A percentile compares a stretch with the other conserved stretches of the same genome.
These are phyloP conservation scores for Diploscapter pachys DNA, from an alignment of 1,140 invertebrate genomes.

Conservation along the genomic window DNA sequence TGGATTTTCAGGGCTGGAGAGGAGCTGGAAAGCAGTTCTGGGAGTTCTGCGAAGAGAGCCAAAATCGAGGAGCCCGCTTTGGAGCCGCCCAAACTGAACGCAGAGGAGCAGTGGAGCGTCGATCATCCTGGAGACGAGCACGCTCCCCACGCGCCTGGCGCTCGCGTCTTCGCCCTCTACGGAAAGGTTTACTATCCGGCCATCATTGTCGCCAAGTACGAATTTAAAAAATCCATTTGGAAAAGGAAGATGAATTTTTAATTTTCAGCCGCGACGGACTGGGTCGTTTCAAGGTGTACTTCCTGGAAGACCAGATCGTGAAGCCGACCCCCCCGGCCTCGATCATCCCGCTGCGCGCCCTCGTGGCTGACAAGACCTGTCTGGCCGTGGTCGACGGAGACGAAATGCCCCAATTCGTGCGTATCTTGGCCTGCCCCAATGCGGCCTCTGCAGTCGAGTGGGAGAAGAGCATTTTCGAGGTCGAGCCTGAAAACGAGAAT, in stretches of 20 bases:
- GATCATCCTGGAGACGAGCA: conserved; percentile 33
- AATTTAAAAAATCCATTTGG: conserved; percentile 6
- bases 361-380: conserved; percentile 29
- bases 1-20: too few species aligned
- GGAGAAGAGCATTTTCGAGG: conserved; percentile 37
- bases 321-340: conserved; percentile 43
- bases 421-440: conserved; percentile 37
- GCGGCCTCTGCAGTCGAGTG: conserved; percentile 44
- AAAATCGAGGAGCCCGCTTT: conserved; percentile 5
- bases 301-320: conserved; percentile 44
- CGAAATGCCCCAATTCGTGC: neutral
- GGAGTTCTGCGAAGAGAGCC: neutral
- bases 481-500: conserved; percentile 33
- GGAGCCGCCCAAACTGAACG: neutral
- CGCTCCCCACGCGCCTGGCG: conserved; percentile 34
- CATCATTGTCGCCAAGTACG: conserved; percentile 45
- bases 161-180: conserved; percentile 48
- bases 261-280: conserved; percentile 48
- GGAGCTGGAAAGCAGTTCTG: neutral
- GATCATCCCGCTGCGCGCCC: conserved; percentile 43
- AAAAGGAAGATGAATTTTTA: neutral
- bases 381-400: conserved; percentile 29
- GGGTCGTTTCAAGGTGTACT: conserved; percentile 51
- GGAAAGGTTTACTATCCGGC: conserved; percentile 50
- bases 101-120: conserved; percentile 20